A percentile compares a stretch with the other conserved stretches of the same genome.
Evolutionary conservation across 2,888 invertebrate species (phyloP).

Genomic region (Aproaerema taeniolella): DNA sequence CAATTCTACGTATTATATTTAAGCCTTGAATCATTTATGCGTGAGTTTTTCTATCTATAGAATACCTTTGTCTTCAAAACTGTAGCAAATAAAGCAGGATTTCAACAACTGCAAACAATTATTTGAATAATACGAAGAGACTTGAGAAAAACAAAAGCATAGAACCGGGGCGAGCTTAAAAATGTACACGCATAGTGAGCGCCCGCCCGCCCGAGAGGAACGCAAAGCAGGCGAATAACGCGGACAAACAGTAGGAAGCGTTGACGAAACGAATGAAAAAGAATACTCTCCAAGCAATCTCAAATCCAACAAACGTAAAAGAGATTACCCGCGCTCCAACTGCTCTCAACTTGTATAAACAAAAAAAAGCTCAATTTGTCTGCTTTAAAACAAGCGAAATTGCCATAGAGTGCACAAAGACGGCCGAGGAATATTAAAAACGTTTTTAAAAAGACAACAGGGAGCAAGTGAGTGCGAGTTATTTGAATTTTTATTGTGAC

Average conservation of each 20-base stretch:
- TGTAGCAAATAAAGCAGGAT: constrained; percentile 19
- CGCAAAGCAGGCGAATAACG: constrained; percentile 38
- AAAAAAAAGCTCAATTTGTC: constrained; percentile 67
- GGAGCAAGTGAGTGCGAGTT: constrained; percentile 45
- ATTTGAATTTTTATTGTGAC: constrained; percentile 64
- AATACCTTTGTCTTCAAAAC: constrained; percentile 4
- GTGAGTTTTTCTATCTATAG: no score
- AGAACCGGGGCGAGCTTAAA: constrained; percentile 52
- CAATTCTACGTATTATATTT: no score
- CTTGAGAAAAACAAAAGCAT: constrained; percentile 31
- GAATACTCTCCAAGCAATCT: constrained; percentile 47
- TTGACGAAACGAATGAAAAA: constrained; percentile 66
- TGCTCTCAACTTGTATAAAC: constrained; percentile 72
- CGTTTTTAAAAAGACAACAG: constrained; percentile 63
- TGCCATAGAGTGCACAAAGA: constrained; percentile 63
- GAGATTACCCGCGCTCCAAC: constrained; percentile 73
- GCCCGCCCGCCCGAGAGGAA: constrained; percentile 51
- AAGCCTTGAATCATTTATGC: no score
- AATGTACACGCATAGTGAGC: constrained; percentile 65
- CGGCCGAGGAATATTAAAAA: constrained; percentile 71
- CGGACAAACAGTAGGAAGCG: constrained; percentile 54
- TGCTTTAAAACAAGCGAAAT: constrained; percentile 66
- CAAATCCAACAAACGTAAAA: constrained; percentile 71
- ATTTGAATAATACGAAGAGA: constrained; percentile 40
- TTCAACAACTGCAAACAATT: constrained; percentile 39